Evolutionary conservation across 2,797 vertebrate species (phyloP).

Genomic region (Falco peregrinus): DNA sequence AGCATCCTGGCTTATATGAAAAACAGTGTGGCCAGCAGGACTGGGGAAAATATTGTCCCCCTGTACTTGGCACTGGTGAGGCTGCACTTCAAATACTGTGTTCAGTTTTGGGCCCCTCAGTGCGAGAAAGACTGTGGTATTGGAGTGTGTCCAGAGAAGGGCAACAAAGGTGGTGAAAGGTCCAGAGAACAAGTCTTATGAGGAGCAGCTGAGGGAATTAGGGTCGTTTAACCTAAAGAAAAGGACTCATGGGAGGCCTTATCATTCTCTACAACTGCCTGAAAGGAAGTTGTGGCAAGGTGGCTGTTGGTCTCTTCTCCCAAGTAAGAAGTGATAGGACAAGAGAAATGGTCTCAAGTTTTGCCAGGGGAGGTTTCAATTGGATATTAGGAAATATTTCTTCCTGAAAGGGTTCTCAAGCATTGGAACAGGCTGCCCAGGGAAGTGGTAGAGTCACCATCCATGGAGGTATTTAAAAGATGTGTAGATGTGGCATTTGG

Average conservation of each 20-base stretch:
- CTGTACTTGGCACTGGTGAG: accelerated
- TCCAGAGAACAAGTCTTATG: not conserved
- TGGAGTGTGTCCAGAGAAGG: accelerated
- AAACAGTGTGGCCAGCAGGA: not conserved
- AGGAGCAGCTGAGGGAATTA: not conserved
- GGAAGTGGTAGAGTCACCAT: not conserved
- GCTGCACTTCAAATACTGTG: accelerated
- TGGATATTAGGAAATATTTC: not conserved
- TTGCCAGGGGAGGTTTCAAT: not conserved
- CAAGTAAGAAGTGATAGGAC: not conserved
- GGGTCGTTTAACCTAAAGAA: not conserved
- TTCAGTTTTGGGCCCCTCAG: not conserved
- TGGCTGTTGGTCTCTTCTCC: not conserved
- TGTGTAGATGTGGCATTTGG: not conserved
- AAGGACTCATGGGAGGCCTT: not conserved
- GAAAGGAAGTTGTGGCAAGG: not conserved
- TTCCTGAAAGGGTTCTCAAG: not conserved
- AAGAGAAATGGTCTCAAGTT: not conserved
- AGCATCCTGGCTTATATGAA: not conserved
- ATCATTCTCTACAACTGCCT: not conserved
- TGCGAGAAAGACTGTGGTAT: too few relatives aligned
- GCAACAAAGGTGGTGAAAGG: not conserved
- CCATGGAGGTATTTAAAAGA: not conserved
- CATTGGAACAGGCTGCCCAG: not conserved
- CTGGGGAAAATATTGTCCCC: too few relatives aligned